A percentile compares a stretch with the other conserved stretches of the same genome.
phyloP scores from a whole-genome alignment of 2,113 vertebrate species.

The Sporophila hypoxantha region DNA sequence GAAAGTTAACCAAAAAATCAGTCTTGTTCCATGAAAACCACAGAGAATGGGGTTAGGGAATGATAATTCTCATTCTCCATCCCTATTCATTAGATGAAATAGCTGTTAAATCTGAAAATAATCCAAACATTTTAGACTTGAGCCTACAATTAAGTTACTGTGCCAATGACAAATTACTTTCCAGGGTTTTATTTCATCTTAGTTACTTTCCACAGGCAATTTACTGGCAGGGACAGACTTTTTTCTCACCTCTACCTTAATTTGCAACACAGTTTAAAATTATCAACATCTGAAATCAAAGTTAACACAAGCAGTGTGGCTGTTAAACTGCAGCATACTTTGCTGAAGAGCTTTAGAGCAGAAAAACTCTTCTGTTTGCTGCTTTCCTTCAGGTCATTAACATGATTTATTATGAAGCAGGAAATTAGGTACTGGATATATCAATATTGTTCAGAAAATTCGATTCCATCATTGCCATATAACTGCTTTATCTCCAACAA shows the following conservation, averaged over 20 bases:
- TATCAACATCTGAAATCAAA: neutral
- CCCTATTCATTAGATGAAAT: neutral
- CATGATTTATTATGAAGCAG: constrained; percentile 64
- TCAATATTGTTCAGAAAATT: constrained; percentile 59
- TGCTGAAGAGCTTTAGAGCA: neutral
- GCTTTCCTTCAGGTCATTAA: constrained; percentile 49
- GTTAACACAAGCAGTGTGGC: neutral
- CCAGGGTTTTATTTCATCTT: neutral
- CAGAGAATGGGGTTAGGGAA: neutral
- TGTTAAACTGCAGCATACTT: neutral
- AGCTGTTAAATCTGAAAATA: neutral
- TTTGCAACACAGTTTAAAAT: neutral
- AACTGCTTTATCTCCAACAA: constrained; percentile 37
- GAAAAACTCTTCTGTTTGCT: neutral
- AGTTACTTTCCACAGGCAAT: neutral
- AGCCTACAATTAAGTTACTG: neutral
- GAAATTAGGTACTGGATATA: constrained; percentile 69
- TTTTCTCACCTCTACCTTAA: neutral
- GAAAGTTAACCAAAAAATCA: neutral
- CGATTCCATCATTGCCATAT: constrained; percentile 46
- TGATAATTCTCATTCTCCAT: neutral
- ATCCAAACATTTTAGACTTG: neutral
- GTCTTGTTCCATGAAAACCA: neutral
- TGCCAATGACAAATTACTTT: neutral
- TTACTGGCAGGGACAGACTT: neutral